Conservation (phyloP, 1,140 invertebrate genomes). For the Neodiprion virginianus region DNA sequence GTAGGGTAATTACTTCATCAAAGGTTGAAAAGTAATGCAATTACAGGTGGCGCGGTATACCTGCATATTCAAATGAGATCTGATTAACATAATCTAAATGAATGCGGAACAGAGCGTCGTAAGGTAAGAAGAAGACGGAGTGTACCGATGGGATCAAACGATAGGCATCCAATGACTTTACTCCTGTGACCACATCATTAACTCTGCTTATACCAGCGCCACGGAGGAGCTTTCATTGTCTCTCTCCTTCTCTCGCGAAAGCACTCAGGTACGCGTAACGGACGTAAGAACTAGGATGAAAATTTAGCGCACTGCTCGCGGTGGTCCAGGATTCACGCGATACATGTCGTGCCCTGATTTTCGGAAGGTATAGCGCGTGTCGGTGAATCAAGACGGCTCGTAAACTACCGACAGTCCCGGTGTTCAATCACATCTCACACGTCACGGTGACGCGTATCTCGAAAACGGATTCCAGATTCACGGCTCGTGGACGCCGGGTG, state of each 20-base stretch:
- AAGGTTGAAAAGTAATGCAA: constrained; percentile 24
- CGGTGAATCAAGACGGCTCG: no score
- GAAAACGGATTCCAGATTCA: neutral
- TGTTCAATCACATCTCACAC: neutral
- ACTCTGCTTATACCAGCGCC: constrained; percentile 20
- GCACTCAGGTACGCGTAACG: no score
- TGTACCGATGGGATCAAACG: constrained; percentile 36
- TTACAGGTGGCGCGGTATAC: constrained; percentile 23
- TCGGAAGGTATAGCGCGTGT: no score
- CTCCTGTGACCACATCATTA: constrained; percentile 40
- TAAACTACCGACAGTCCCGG: neutral
- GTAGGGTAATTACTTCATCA: constrained; percentile 30
- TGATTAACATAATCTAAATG: constrained; percentile 38
- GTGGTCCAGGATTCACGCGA: constrained; percentile 13
- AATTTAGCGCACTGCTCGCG: neutral
- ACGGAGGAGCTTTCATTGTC: neutral
- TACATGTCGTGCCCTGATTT: neutral
- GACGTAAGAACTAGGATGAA: no score
- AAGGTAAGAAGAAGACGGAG: constrained; percentile 28
- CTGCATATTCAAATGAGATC: constrained; percentile 34
- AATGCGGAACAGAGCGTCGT: constrained; percentile 29
- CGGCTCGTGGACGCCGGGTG: neutral
- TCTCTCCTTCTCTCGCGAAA: constrained; percentile 21
- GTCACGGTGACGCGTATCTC: neutral
- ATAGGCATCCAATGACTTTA: constrained; percentile 40